Percentiles rank a stretch among this genome's conserved stretches.
Evolutionary conservation across 2,113 vertebrate genomes (phyloP).

Genomic region (Phrynosoma blainvillii): DNA sequence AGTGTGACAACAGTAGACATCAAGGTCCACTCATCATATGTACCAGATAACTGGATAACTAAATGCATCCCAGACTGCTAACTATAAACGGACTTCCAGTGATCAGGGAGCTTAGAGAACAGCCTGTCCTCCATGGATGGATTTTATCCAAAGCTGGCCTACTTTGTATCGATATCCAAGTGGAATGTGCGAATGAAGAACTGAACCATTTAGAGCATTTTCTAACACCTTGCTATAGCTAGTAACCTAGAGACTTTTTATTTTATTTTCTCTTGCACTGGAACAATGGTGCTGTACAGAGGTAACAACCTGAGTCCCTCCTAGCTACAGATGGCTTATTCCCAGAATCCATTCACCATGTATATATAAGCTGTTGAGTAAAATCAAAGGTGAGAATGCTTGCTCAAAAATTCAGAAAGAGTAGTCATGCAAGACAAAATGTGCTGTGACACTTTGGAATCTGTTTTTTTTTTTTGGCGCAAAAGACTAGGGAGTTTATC

Average conservation of each 20-base stretch:
- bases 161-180: background rate
- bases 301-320: background rate
- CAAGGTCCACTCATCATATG: background rate
- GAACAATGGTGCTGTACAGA: background rate
- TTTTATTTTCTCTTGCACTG: background rate
- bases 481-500: too few relatives aligned
- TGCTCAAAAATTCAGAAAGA: background rate
- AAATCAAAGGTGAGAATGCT: background rate
- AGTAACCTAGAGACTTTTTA: background rate
- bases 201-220: background rate
- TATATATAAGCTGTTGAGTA: background rate
- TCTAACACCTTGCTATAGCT: background rate
- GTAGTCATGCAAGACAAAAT: background rate
- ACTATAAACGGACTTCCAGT: background rate
- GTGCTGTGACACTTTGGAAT: background rate
- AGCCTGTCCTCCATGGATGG: background rate
- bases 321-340: background rate
- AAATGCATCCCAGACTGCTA: background rate
- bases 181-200: background rate
- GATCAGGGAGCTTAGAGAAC: background rate
- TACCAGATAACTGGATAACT: background rate
- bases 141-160: background rate
- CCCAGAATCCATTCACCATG: background rate
- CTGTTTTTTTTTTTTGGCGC: background rate
- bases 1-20: background rate